Conservation (phyloP, 2,113 vertebrate species). For the Mustelus asterias region DNA sequence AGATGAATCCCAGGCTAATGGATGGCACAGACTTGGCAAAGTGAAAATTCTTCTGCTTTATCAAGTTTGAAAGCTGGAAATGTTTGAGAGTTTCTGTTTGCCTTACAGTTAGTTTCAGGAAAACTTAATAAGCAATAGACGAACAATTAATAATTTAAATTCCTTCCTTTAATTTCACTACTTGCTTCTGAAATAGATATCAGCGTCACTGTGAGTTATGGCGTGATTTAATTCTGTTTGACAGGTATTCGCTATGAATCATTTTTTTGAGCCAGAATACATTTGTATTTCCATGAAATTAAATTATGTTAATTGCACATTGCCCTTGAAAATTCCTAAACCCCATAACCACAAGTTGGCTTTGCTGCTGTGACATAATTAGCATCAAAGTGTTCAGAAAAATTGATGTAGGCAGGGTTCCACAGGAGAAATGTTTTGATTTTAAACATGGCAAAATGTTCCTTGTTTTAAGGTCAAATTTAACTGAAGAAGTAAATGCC, state of each 20-base stretch:
- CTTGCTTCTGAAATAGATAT: background rate
- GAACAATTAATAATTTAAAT: background rate
- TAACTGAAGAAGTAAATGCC: background rate
- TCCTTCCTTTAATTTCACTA: background rate
- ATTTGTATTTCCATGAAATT: constrained; percentile 33
- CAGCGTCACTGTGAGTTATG: background rate
- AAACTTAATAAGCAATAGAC: background rate
- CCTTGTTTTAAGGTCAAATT: constrained; percentile 5
- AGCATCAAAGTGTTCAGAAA: constrained; percentile 17
- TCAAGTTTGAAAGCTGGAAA: background rate
- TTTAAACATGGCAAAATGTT: background rate
- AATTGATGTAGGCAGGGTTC: constrained; percentile 22
- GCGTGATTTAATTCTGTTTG: constrained; percentile 24
- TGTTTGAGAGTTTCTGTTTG: background rate
- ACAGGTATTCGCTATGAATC: constrained; percentile 26
- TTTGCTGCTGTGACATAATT: constrained; percentile 33
- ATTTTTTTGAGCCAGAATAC: background rate
- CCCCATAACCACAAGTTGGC: background rate
- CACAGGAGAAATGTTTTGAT: constrained; percentile 22
- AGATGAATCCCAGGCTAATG: background rate
- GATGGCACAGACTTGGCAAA: background rate
- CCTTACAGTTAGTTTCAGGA: background rate
- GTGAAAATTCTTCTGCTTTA: background rate
- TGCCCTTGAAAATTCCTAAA: constrained; percentile 23
- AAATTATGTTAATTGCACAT: constrained; percentile 34